Conservation (phyloP, 2,113 vertebrate species). For the Corythaixoides concolor region DNA sequence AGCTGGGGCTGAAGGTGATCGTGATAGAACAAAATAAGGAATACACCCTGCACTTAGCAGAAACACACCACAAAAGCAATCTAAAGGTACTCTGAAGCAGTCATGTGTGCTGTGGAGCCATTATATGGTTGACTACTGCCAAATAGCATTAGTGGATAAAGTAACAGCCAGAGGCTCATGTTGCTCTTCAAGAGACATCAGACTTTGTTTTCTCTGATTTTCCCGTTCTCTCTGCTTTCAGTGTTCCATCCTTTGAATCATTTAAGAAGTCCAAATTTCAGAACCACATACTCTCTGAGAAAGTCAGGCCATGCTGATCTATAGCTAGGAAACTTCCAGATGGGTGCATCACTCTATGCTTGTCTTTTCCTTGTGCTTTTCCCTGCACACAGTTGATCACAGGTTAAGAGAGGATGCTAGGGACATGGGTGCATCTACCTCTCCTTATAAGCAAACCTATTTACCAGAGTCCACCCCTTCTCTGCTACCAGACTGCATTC, state of each 20-base stretch:
- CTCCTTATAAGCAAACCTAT: background rate
- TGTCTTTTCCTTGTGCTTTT: background rate
- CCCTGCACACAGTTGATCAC: background rate
- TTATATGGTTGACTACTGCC: background rate
- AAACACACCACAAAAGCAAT: background rate
- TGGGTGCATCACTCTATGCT: background rate
- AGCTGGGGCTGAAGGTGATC: background rate
- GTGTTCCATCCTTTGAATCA: background rate
- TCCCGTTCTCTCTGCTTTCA: constrained; percentile 19
- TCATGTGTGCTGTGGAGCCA: background rate
- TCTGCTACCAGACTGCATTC: background rate
- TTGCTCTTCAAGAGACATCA: background rate
- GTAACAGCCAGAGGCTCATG: background rate
- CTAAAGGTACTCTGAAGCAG: background rate
- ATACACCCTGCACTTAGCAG: background rate
- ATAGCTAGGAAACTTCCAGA: background rate
- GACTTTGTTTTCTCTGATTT: constrained; percentile 7
- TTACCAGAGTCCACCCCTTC: background rate
- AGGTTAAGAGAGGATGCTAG: background rate
- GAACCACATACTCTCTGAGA: background rate
- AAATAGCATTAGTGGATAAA: background rate
- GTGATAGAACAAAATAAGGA: background rate
- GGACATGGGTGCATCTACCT: background rate
- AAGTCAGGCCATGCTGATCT: background rate
- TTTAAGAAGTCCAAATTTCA: background rate